These are phyloP conservation scores for Thamnophis sirtalis DNA, from an alignment of 2,113 vertebrate species.

Conservation along the genomic window DNA sequence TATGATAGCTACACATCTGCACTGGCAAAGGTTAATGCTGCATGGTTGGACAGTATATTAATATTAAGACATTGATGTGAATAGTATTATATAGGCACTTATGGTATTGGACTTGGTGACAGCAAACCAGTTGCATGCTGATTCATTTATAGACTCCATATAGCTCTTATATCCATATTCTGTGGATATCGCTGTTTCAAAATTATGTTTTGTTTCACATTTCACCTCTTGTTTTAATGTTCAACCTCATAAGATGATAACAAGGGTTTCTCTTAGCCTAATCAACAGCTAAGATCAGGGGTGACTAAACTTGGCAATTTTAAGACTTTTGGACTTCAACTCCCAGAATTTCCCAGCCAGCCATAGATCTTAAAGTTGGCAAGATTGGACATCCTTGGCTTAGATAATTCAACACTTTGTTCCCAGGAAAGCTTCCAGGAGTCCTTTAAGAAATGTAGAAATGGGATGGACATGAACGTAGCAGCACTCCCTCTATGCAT, in stretches of 20 bases:
- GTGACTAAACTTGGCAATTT: not conserved
- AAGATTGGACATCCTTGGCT: not conserved
- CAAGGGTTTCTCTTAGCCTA: not conserved
- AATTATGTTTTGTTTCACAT: not conserved
- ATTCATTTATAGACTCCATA: not conserved
- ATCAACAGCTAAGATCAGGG: not conserved
- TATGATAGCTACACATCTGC: not conserved
- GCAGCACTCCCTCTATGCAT: not conserved
- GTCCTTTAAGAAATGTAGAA: not conserved
- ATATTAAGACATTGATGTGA: slow-evolving; percentile 11
- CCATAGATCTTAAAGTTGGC: not conserved
- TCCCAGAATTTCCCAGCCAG: not conserved
- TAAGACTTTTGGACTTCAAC: not conserved
- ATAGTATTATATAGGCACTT: not conserved
- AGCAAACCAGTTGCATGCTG: not conserved
- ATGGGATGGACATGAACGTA: not conserved
- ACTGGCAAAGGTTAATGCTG: not conserved
- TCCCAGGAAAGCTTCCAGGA: not conserved
- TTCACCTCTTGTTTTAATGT: not conserved
- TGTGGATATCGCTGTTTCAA: not conserved
- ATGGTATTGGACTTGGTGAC: not conserved
- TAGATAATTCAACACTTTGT: not conserved
- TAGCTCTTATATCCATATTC: not conserved
- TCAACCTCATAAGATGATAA: not conserved
- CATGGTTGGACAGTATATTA: slow-evolving; percentile 22